Percentiles rank a stretch among this genome's conserved stretches.
phyloP scores from a whole-genome alignment of 2,888 invertebrate genomes.

The Drosophila conformis region DNA sequence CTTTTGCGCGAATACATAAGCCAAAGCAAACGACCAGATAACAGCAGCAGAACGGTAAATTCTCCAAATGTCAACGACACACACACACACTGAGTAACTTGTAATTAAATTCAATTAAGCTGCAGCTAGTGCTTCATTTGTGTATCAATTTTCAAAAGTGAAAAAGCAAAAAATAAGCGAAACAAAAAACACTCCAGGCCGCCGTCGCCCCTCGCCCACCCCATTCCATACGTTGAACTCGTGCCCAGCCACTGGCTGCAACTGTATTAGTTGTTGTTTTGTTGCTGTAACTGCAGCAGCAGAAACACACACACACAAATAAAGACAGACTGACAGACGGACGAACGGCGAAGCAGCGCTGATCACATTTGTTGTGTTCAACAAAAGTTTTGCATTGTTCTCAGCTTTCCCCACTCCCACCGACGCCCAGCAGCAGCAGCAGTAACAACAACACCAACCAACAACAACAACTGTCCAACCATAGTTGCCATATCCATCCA shows the following conservation, averaged over 20 bases:
- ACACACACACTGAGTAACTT: slow-evolving; percentile 31
- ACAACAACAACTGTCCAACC: slow-evolving; percentile 26
- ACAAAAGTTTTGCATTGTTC: slow-evolving; percentile 66
- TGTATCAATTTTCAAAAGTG: slow-evolving; percentile 59
- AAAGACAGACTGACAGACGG: background rate
- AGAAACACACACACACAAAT: slow-evolving; percentile 8
- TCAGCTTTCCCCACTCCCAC: slow-evolving; percentile 43
- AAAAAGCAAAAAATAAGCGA: slow-evolving; percentile 13
- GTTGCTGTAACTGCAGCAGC: slow-evolving; percentile 45
- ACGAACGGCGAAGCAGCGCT: slow-evolving; percentile 28
- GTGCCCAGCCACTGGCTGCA: slow-evolving; percentile 43
- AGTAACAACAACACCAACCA: slow-evolving; percentile 18
- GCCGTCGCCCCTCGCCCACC: slow-evolving; percentile 5
- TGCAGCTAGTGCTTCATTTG: slow-evolving; percentile 67
- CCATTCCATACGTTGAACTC: slow-evolving; percentile 41
- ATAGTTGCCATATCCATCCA: slow-evolving; percentile 37
- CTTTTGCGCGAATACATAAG: slow-evolving; percentile 57
- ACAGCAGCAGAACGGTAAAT: slow-evolving; percentile 56
- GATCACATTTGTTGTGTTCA: slow-evolving; percentile 51
- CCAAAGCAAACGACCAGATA: slow-evolving; percentile 52
- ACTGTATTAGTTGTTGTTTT: slow-evolving; percentile 25
- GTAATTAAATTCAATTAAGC: slow-evolving; percentile 82
- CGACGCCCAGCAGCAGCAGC: slow-evolving; percentile 52
- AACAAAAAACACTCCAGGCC: slow-evolving; percentile 17
- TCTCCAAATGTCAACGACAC: slow-evolving; percentile 61